Base-by-base conservation (phyloP, 2,797 vertebrate genomes). In the Pseudomugil gertrudae region DNA sequence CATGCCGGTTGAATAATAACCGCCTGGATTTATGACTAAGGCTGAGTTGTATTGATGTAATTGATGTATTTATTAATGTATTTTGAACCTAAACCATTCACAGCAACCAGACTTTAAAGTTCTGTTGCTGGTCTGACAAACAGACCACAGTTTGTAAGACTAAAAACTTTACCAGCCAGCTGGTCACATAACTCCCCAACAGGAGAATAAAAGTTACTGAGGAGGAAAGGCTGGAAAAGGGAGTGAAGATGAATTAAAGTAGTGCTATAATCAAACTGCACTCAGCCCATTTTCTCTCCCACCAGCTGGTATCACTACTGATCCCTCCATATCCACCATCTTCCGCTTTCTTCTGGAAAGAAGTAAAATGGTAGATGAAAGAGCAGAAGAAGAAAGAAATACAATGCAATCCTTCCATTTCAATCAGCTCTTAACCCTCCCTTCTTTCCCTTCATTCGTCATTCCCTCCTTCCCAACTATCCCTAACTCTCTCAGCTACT, bases 401-500 rank as follows among this genome's bases (percentile, higher is more conserved):
- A 69, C 72, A 78, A 74, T 50, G 21, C 8, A 58, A 60, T 83
- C 76, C 69, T 69, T 67, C 68, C 21, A 58, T 78, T 74, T 77
- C 76, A 78, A 84, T 79, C 81, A 82, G 73, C 66, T 73, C 73
- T 59, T 74, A 33, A 66, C 71, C 60, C 50, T 69, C 32, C 62
- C 32, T 52, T 52, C 63, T 76, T 53, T 50, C 9, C 40, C 74
- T 84, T 76, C 66, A 84, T 89, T 86, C 77, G 83, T 84, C 79
- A 82, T 71, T 78, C 71, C 84, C 84, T 84, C 66, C 73, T 57
- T 70, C 82, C 74, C 67, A 79, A 73, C 88, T 80, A 78, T 71
- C 70, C 68, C 72, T 60, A 71, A 19, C 69, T 56, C 76, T 43
- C 73, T 45, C 63, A 68, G 69, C 14, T 60, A 2, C 52, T 53